phyloP scores from a whole-genome alignment of 2,113 vertebrate species.

The Astur gentilis region DNA sequence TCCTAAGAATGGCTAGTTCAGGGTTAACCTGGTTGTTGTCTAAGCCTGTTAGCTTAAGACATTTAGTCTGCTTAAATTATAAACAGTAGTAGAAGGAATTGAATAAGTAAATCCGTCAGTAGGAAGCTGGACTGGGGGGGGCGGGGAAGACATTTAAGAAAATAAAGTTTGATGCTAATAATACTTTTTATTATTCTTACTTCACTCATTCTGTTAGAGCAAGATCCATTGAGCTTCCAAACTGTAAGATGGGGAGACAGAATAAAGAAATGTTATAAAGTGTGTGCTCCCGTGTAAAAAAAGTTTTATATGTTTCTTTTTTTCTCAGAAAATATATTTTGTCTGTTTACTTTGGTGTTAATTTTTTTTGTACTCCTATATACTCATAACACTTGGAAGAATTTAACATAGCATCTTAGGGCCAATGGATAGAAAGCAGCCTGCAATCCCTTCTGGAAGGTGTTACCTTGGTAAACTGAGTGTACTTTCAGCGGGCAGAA shows the following conservation, averaged over 20 bases:
- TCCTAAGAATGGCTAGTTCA: neutral
- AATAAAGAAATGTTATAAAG: neutral
- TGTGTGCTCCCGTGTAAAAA: neutral
- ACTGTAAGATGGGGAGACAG: too few relatives aligned
- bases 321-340: neutral
- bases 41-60: neutral
- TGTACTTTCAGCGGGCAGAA: neutral
- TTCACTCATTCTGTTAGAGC: neutral
- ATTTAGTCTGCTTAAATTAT: neutral
- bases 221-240: neutral
- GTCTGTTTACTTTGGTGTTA: neutral
- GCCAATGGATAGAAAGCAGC: neutral
- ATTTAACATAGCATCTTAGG: neutral
- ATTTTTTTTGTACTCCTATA: neutral
- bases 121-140: neutral
- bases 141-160: fast-evolving
- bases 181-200: neutral
- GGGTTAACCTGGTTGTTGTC: neutral
- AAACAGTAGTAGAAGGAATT: neutral
- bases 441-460: neutral
- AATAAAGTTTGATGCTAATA: neutral
- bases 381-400: neutral
- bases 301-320: neutral
- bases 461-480: too few relatives aligned
- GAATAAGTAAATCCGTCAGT: neutral